Percentiles rank a stretch among this genome's conserved stretches.
phyloP scores from a whole-genome alignment of 2,113 vertebrate species.

The Myiagra hebetior region DNA sequence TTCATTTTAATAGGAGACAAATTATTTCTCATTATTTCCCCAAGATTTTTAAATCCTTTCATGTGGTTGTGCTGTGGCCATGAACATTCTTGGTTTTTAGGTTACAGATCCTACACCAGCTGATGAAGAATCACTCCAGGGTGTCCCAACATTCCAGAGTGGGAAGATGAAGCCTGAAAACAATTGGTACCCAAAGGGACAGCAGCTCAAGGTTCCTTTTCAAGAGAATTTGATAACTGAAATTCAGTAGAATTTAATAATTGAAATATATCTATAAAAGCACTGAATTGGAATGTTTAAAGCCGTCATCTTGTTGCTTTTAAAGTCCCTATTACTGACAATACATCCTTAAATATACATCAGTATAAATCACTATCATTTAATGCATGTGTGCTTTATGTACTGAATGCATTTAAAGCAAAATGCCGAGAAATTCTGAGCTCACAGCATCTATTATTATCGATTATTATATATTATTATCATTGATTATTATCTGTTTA shows the following conservation, averaged over 20 bases:
- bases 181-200: conserved; percentile 69
- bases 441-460: not conserved
- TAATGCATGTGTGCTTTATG: not conserved
- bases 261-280: not conserved
- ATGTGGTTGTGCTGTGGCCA: not conserved
- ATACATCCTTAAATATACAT: not conserved
- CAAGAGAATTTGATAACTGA: not conserved
- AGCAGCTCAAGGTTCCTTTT: conserved; percentile 73
- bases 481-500: not conserved
- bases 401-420: not conserved
- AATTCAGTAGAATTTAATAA: not conserved
- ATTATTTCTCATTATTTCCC: not conserved
- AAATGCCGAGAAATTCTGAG: not conserved
- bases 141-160: not conserved
- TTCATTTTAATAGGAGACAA: not conserved
- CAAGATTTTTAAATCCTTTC: not conserved
- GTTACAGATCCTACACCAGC: not conserved
- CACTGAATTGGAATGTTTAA: not conserved
- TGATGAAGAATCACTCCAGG: not conserved
- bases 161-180: conserved; percentile 45
- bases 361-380: not conserved
- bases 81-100: conserved; percentile 28
- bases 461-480: not conserved
- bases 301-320: not conserved
- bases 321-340: not conserved